Evolutionary conservation across 2,113 vertebrate species (phyloP), one percentile per base, ranked within the genome.

Genomic region (Cynocephalus volans): DNA sequence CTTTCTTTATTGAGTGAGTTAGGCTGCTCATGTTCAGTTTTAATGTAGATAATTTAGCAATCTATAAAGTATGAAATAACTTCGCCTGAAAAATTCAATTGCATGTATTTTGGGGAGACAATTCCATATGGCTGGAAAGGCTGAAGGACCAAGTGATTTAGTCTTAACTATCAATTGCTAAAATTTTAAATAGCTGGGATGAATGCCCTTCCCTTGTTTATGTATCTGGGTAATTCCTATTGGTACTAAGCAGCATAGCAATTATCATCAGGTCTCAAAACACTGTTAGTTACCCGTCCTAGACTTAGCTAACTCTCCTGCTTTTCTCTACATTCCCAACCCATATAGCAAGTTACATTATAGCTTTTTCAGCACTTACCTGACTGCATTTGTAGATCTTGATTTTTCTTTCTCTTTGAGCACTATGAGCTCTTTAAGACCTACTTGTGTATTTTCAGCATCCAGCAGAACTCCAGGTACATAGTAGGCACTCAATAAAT

Each of bases 71-170:
- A 6, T 41, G 56, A 65, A 83, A 54, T 33, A 93, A 88, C 13
- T 52, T 73, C 90, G 62, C 56, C 33, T 92, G 52, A 83, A 96
- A 92, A 92, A 48, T 88, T 73, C 75, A 91, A 58, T 31, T 77
- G 52, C 18, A 75, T 6, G 6, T 95, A 31, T 75, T 82, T 82
- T 62, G 10, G 33, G 26, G 31, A 94, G 77, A 90, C 19, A 65
- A 81, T 90, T 90, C 60, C 31, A 21, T 28, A 24, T 58, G 50
- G 45, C 81, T 64, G 33, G 1, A 87, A 93, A 84, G 50, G 17
- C 21, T 26, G 62, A 73, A 75, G 5, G 60, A 11, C 56, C 64
- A 90, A 64, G 33, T 65, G 11, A n/a, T 67, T 50, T 85, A 87
- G 64, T 41, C 75, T 65, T 93, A 21, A 56, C 36, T 36, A 65